phyloP scores from a whole-genome alignment of 37 sponge, comb jelly and placozoan species.

The Aphrocallistes beatrix region DNA sequence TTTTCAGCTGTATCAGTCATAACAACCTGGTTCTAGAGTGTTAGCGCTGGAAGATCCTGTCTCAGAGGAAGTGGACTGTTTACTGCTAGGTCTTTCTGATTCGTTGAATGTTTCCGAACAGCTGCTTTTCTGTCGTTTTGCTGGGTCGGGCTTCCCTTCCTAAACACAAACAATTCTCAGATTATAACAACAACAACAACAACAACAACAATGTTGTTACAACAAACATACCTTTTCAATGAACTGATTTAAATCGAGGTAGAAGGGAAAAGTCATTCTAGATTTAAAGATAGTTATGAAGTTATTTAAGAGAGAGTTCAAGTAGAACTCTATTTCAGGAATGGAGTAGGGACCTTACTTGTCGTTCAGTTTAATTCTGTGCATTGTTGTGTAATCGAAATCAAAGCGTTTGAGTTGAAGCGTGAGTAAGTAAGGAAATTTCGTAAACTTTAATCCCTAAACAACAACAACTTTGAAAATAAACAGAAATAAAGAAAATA shows the following conservation, averaged over 20 bases:
- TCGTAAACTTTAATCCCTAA: slow-evolving; percentile 78
- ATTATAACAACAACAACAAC: background rate
- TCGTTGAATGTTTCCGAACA: background rate
- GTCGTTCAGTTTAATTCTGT: slow-evolving; percentile 85
- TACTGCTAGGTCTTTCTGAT: background rate
- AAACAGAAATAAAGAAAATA: background rate
- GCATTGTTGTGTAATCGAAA: slow-evolving; percentile 78
- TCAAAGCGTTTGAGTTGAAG: slow-evolving; percentile 87
- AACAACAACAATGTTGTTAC: too few relatives aligned
- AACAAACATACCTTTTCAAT: slow-evolving; percentile 21
- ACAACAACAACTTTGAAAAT: background rate
- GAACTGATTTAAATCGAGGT: slow-evolving; percentile 57
- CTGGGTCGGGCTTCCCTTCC: slow-evolving; percentile 10
- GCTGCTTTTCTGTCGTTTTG: slow-evolving; percentile 2
- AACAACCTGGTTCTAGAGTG: background rate
- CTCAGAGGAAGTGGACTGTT: slow-evolving; percentile 15
- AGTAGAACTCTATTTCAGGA: background rate
- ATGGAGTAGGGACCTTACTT: slow-evolving; percentile 22
- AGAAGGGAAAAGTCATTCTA: slow-evolving; percentile 72
- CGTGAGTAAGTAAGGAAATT: slow-evolving; percentile 76
- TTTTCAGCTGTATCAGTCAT: background rate
- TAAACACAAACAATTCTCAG: background rate
- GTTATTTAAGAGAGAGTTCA: too few relatives aligned
- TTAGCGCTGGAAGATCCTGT: slow-evolving; percentile 2
- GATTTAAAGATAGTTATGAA: background rate